phyloP scores from a whole-genome alignment of 2,888 invertebrate genomes.

The Apotomis capreana region DNA sequence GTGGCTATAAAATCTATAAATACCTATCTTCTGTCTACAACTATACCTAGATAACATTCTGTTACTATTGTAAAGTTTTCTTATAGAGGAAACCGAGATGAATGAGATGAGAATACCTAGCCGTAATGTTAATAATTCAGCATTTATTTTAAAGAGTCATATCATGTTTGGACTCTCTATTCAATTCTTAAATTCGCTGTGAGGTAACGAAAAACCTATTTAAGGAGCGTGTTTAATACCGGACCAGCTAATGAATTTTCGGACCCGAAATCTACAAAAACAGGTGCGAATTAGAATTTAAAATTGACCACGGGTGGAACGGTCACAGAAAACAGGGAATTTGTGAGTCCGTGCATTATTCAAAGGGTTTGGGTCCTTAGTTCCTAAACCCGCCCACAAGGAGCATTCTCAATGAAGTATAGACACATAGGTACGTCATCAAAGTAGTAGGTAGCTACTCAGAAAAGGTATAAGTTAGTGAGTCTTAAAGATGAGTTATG shows the following conservation, averaged over 20 bases:
- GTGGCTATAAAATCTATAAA: too few relatives aligned
- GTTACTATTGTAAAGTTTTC: too few relatives aligned
- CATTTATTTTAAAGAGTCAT: too few relatives aligned
- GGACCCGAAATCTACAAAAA: neutral
- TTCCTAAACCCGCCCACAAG: constrained; percentile 1
- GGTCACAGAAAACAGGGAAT: neutral
- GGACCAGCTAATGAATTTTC: neutral
- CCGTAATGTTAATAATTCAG: too few relatives aligned
- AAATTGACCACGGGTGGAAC: neutral
- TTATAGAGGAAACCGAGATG: too few relatives aligned
- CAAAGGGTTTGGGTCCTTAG: neutral
- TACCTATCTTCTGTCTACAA: too few relatives aligned
- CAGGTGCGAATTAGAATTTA: neutral
- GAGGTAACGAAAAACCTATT: neutral
- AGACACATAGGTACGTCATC: neutral
- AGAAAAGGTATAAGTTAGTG: too few relatives aligned
- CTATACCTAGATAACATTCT: too few relatives aligned
- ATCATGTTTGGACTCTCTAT: neutral
- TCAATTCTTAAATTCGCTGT: neutral
- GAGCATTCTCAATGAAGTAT: neutral
- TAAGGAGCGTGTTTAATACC: neutral
- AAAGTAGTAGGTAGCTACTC: neutral
- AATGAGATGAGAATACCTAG: too few relatives aligned
- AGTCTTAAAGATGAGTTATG: too few relatives aligned
- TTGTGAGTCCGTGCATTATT: neutral